A percentile compares a stretch with the other conserved stretches of the same genome.
Evolutionary conservation across 2,797 vertebrate species (phyloP).

Genomic region (Muraenolepis orangiensis): DNA sequence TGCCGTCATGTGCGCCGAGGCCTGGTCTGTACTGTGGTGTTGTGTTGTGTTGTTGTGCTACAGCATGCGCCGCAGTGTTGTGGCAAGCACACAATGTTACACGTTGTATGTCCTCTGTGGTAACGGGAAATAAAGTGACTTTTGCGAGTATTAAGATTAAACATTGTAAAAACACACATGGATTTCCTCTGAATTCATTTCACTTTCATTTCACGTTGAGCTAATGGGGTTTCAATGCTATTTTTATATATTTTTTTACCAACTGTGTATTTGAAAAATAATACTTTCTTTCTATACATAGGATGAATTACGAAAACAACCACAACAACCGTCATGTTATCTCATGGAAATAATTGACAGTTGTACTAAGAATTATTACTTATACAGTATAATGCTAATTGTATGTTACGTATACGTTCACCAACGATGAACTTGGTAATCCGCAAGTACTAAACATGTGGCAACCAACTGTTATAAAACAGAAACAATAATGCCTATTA

Average conservation of each 20-base stretch:
- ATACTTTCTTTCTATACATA: no score
- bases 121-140: not conserved
- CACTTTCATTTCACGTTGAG: not conserved
- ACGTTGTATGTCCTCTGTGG: not conserved
- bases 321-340: no score
- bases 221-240: not conserved
- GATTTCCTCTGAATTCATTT: not conserved
- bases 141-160: not conserved
- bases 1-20: not conserved
- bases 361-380: not conserved
- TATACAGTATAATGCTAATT: not conserved
- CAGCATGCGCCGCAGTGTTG: not conserved
- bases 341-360: not conserved
- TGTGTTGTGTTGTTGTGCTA: constrained; percentile 11
- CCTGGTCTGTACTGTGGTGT: constrained; percentile 24
- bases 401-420: not conserved
- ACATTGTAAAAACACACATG: not conserved
- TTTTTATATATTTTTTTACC: no score
- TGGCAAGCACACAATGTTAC: constrained; percentile 15
- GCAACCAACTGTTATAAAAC: not conserved
- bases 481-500: not conserved
- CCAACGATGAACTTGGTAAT: not conserved
- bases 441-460: not conserved
- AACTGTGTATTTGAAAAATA: no score
- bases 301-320: not conserved